Conservation (phyloP, 2,113 vertebrate genomes). For the Labeo rohita region DNA sequence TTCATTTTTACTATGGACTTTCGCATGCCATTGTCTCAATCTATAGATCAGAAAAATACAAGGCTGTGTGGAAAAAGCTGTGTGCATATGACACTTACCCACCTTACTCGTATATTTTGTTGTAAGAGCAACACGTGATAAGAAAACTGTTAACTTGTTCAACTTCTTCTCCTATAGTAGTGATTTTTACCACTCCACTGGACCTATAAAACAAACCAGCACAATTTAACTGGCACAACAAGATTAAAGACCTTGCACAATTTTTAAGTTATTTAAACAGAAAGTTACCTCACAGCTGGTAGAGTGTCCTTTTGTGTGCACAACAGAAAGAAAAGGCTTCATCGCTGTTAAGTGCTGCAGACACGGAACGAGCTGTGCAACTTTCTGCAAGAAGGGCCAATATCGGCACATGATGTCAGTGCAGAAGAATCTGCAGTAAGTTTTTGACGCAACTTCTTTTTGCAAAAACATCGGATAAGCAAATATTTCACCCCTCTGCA, state of each 20-base stretch:
- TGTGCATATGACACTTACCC: neutral
- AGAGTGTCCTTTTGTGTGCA: slow-evolving; percentile 10
- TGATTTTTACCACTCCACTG: slow-evolving; percentile 18
- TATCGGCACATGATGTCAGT: slow-evolving; percentile 17
- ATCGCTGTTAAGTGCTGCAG: neutral
- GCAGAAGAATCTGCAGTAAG: slow-evolving; percentile 20
- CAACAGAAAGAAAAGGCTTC: slow-evolving; percentile 1
- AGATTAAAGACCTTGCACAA: too few relatives aligned
- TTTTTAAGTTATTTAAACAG: neutral
- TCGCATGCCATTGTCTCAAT: too few relatives aligned
- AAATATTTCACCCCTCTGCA: slow-evolving; percentile 37
- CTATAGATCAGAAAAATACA: too few relatives aligned
- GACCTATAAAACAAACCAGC: slow-evolving; percentile 2
- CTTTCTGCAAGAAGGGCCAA: slow-evolving; percentile 17
- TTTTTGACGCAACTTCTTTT: slow-evolving; percentile 17
- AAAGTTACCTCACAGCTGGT: slow-evolving; percentile 19
- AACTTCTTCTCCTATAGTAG: neutral
- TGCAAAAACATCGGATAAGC: slow-evolving; percentile 40
- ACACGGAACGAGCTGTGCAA: neutral
- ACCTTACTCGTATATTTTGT: slow-evolving; percentile 1
- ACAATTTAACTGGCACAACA: too few relatives aligned
- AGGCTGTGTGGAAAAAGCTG: too few relatives aligned
- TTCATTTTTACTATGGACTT: too few relatives aligned
- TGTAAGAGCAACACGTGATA: neutral
- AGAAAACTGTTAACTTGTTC: neutral